Evolutionary conservation across 2,113 vertebrate genomes (phyloP).

Genomic region (Thalassoma bifasciatum): DNA sequence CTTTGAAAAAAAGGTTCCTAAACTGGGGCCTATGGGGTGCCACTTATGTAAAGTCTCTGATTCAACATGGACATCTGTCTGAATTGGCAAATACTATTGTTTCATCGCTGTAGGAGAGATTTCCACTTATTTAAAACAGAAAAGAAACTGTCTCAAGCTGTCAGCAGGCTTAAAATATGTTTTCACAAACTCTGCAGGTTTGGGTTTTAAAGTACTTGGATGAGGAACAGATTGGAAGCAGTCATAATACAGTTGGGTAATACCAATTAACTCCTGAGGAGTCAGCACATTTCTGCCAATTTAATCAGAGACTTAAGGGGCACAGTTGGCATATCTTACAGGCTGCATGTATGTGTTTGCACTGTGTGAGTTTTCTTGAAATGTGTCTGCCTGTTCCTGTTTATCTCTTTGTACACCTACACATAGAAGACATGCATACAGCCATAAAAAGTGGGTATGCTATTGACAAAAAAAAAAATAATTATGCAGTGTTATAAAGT

Average conservation of each 20-base stretch:
- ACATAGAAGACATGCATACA: neutral
- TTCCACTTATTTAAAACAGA: constrained; percentile 35
- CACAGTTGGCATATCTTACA: constrained; percentile 28
- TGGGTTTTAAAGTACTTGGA: constrained; percentile 35
- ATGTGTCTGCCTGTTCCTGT: neutral
- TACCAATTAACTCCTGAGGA: constrained; percentile 52
- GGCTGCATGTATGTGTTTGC: constrained; percentile 8
- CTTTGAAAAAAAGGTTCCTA: no score
- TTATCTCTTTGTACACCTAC: neutral
- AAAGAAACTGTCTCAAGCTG: constrained; percentile 14
- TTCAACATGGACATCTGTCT: constrained; percentile 66
- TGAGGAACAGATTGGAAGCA: constrained; percentile 52
- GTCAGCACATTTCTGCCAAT: constrained; percentile 49
- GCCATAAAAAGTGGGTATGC: no score
- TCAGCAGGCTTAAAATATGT: constrained; percentile 33
- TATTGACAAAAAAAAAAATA: no score
- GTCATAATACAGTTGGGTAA: constrained; percentile 62
- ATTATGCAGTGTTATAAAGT: no score
- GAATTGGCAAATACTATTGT: constrained; percentile 41
- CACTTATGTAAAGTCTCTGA: constrained; percentile 49
- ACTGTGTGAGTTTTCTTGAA: neutral
- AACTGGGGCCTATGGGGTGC: constrained; percentile 10
- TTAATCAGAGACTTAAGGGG: constrained; percentile 31
- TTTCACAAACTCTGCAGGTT: constrained; percentile 60
- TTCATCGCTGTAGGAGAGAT: constrained; percentile 29